Evolutionary conservation across 2,888 invertebrate genomes (phyloP).

Genomic region (Caenorhabditis drosophilae): DNA sequence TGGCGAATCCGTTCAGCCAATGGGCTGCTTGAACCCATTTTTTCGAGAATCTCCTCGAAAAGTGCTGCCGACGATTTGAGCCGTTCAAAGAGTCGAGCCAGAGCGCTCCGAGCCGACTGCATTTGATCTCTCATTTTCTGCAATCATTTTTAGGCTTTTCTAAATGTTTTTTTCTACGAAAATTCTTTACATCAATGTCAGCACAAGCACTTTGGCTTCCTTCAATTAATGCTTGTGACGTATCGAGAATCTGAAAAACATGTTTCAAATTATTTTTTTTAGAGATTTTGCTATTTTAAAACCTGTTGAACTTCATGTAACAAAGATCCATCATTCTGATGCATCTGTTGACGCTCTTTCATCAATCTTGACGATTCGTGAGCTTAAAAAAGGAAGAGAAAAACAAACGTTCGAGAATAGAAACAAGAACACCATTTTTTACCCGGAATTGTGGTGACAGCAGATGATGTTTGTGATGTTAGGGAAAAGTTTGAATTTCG

Average conservation of each 20-base stretch:
- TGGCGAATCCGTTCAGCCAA: slow-evolving; percentile 25
- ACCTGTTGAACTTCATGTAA: slow-evolving; percentile 25
- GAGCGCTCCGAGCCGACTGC: slow-evolving; percentile 11
- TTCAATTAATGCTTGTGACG: slow-evolving; percentile 18
- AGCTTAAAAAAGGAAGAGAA: no score
- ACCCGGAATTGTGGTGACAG: slow-evolving; percentile 1
- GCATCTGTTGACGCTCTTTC: neutral
- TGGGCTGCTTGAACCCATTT: slow-evolving; percentile 25
- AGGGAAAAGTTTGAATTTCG: neutral
- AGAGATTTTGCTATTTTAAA: no score
- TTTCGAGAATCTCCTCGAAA: slow-evolving; percentile 38
- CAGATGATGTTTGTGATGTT: slow-evolving; percentile 4
- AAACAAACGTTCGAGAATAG: no score
- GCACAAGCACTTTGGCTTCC: slow-evolving; percentile 13
- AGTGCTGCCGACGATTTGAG: slow-evolving; percentile 36
- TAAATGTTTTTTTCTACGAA: neutral
- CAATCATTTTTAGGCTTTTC: neutral
- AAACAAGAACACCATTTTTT: no score
- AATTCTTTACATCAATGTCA: slow-evolving; percentile 12
- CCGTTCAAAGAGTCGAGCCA: slow-evolving; percentile 25
- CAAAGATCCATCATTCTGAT: neutral
- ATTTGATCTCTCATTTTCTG: slow-evolving; percentile 26
- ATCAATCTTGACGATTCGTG: neutral
- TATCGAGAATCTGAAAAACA: slow-evolving; percentile 17
- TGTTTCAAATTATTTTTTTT: no score